Base-by-base conservation (phyloP, 1,140 invertebrate genomes). In the Helicoverpa armigera region DNA sequence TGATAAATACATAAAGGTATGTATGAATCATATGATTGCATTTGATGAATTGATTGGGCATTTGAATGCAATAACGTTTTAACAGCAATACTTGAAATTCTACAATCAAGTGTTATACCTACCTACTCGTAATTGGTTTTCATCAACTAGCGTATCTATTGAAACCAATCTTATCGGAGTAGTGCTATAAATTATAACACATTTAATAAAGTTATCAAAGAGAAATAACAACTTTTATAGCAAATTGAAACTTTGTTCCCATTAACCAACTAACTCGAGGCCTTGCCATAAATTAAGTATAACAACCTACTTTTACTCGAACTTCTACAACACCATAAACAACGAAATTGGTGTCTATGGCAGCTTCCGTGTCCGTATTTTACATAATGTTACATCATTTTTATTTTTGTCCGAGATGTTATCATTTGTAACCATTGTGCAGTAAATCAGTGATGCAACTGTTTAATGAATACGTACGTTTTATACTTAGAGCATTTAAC, bases 321-420 rank as follows among this genome's bases (percentile, higher is more conserved):
- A 43, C 48, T 31, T 48, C 35, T 51, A 67, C 48, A 48, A 76
- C 18, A 31, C 48, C 73, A 76, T 76, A 77, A 77, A 77, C 29
- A 65, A 77, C 50, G 11, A 61, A 77, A 77, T 65, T 77, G 75
- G 54, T 48, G 75, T 7, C 73, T 67, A 65, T 63, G 48, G 61
- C 29, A 23, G 75, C 48, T 77, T 77, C 75, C 75, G 75, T 70
- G 48, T 70, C 67, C 67, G 67, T 70, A 53, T 77, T 77, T 77
- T 76, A 75, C 73, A 75, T 75, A 75, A 75, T 31, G 53, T 67
- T 67, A 54, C 56, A 54, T 58, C 70, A 73, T 43, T n/a, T 73
- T 73, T 72, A 35, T 54, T 35, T 53, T 77, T 53, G 53, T 13
- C 51, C 11, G 2, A 70, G 67, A 70, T 70, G 16, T 29, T 54